These are phyloP conservation scores for Loris lydekkerianus DNA, from an alignment of 2,797 vertebrate genomes.

Conservation along the genomic window DNA sequence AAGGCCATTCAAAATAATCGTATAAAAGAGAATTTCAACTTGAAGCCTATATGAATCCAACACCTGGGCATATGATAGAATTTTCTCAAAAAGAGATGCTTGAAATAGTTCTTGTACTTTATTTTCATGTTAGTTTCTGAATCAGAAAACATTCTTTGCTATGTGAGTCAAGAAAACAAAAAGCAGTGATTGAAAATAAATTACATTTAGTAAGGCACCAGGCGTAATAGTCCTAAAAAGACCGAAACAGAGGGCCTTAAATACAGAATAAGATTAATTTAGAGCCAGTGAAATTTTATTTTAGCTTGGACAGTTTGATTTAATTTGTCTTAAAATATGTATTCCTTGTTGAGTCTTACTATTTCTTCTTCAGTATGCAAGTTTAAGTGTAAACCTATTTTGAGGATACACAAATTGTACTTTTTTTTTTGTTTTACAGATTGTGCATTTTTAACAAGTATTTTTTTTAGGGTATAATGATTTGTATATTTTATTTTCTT, in stretches of 20 bases:
- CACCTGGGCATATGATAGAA: background rate
- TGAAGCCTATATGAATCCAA: background rate
- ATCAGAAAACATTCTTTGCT: slow-evolving; percentile 34
- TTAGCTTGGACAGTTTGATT: slow-evolving; percentile 52
- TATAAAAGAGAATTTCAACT: slow-evolving; percentile 13
- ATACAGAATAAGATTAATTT: slow-evolving; percentile 45
- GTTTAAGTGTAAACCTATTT: slow-evolving; percentile 57
- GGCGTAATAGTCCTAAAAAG: background rate
- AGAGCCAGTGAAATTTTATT: slow-evolving; percentile 38
- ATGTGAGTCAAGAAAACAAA: slow-evolving; percentile 39
- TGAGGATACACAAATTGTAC: background rate
- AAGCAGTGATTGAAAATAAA: slow-evolving; percentile 17
- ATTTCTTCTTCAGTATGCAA: background rate
- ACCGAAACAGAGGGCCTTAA: slow-evolving; percentile 27
- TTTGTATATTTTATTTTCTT: slow-evolving; percentile 55
- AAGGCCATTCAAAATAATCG: slow-evolving; percentile 51
- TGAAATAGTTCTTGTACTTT: background rate
- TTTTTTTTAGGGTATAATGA: background rate
- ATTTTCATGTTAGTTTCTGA: slow-evolving; percentile 26
- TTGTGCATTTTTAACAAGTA: slow-evolving; percentile 26
- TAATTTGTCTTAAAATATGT: slow-evolving; percentile 35
- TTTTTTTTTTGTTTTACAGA: slow-evolving; percentile 9
- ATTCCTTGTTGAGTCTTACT: background rate
- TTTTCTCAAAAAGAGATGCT: slow-evolving; percentile 41
- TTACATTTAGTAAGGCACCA: slow-evolving; percentile 48